Evolutionary conservation across 1,140 invertebrate species (phyloP).

Genomic region (Zaprionus vittiger): DNA sequence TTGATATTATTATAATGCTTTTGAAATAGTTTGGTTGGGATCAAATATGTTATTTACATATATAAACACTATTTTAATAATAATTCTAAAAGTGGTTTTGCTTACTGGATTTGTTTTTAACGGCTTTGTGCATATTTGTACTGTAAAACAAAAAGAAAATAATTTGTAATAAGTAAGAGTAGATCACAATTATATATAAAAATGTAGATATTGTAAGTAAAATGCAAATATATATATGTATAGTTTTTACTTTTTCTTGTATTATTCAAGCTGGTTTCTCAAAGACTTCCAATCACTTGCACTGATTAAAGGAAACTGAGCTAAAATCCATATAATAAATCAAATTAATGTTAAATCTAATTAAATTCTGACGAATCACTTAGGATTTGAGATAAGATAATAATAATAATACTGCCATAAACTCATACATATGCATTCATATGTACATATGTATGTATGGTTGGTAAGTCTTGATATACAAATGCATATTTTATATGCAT

Average conservation of each 20-base stretch:
- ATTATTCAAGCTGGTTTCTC: conserved; percentile 5
- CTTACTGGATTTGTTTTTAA: conserved; percentile 79
- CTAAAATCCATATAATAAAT: conserved; percentile 40
- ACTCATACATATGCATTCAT: not conserved
- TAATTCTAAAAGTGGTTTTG: not conserved
- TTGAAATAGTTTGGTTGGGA: not conserved
- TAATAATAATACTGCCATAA: not conserved
- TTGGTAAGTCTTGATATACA: not conserved
- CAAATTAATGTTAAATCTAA: conserved; percentile 49
- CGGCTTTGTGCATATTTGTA: conserved; percentile 71
- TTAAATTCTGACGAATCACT: conserved; percentile 38
- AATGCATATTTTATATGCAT: not conserved
- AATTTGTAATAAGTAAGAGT: not conserved
- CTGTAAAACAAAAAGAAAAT: conserved; percentile 23
- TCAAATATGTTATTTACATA: conserved; percentile 2
- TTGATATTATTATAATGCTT: not conserved
- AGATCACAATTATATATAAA: not conserved
- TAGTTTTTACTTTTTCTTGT: not conserved
- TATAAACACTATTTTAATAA: not conserved
- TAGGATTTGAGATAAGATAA: conserved; percentile 40
- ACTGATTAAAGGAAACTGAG: conserved; percentile 57
- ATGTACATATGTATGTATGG: not conserved
- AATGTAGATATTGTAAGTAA: conserved; percentile 9
- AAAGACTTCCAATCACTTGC: conserved; percentile 40
- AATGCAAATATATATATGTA: too few relatives aligned